Conservation (phyloP, 2,113 vertebrate genomes). For the Motacilla tschutschensis region DNA sequence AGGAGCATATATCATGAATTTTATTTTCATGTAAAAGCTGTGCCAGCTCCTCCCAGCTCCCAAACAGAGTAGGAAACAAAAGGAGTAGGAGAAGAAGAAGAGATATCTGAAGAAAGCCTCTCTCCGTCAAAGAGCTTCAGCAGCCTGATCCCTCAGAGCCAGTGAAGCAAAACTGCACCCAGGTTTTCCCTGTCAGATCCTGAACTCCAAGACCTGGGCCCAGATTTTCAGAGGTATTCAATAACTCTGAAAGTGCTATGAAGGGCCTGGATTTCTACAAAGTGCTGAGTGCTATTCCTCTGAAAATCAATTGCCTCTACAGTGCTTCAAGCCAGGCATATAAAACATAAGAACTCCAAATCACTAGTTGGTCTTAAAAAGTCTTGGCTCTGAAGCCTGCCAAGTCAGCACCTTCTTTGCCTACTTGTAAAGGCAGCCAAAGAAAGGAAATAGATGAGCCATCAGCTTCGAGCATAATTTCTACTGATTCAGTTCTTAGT, state of each 20-base stretch:
- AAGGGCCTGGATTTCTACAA: constrained; percentile 14
- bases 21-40: not conserved
- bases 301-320: constrained; percentile 58
- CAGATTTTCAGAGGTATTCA: not conserved
- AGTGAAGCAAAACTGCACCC: not conserved
- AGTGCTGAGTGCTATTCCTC: constrained; percentile 46
- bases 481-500: constrained; percentile 59
- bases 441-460: constrained; percentile 57
- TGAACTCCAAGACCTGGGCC: not conserved
- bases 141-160: fast-evolving
- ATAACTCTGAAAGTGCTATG: constrained; percentile 20
- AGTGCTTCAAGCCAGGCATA: constrained; percentile 29
- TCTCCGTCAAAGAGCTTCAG: not conserved
- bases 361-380: constrained; percentile 60
- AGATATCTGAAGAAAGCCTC: not conserved
- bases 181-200: not conserved
- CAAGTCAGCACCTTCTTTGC: constrained; percentile 61
- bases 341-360: constrained; percentile 54
- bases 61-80: not conserved
- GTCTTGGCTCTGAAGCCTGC: constrained; percentile 54
- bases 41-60: not conserved
- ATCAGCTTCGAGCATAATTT: constrained; percentile 58
- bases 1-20: not conserved
- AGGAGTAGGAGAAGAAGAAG: not conserved
- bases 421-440: constrained; percentile 49